These are phyloP conservation scores for Montipora efflorescens DNA, from an alignment of 64 coral and sea anemone species.

Conservation along the genomic window DNA sequence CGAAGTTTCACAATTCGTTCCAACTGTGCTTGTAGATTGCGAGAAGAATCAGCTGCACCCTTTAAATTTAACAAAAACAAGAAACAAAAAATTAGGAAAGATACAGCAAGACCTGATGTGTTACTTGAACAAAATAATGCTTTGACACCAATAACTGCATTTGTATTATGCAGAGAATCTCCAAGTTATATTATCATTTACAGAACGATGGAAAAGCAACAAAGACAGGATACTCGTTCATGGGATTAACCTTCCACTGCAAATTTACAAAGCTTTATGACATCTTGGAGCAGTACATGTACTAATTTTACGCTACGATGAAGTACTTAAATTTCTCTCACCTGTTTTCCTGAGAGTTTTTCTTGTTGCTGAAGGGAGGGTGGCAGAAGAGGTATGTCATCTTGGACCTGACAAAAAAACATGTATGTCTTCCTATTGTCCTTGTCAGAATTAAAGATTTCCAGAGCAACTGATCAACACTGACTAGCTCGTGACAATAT, in stretches of 20 bases:
- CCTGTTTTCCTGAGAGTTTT: conserved; percentile 92
- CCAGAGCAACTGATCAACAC: too few relatives aligned
- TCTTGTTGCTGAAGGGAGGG: conserved; percentile 95
- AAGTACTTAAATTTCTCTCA: background rate
- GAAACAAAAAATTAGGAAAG: background rate
- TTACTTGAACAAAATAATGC: background rate
- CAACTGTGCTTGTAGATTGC: conserved; percentile 81
- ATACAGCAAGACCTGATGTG: background rate
- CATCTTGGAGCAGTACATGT: background rate
- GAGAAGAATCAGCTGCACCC: conserved; percentile 60
- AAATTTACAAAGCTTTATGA: background rate
- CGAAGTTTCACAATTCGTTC: conserved; percentile 89
- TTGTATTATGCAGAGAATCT: background rate
- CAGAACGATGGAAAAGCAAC: background rate
- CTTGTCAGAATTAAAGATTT: too few relatives aligned
- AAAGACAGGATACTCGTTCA: background rate
- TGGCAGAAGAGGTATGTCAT: conserved; percentile 87
- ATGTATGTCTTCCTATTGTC: too few relatives aligned
- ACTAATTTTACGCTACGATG: background rate
- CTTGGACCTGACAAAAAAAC: conserved; percentile 64
- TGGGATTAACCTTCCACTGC: background rate
- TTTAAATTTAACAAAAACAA: conserved; percentile 15
- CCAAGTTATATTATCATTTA: background rate
- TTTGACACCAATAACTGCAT: too few relatives aligned
- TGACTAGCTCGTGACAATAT: too few relatives aligned